A percentile compares a stretch with the other conserved stretches of the same genome.
phyloP scores from a whole-genome alignment of 2,888 invertebrate species.

The Hyalella azteca region DNA sequence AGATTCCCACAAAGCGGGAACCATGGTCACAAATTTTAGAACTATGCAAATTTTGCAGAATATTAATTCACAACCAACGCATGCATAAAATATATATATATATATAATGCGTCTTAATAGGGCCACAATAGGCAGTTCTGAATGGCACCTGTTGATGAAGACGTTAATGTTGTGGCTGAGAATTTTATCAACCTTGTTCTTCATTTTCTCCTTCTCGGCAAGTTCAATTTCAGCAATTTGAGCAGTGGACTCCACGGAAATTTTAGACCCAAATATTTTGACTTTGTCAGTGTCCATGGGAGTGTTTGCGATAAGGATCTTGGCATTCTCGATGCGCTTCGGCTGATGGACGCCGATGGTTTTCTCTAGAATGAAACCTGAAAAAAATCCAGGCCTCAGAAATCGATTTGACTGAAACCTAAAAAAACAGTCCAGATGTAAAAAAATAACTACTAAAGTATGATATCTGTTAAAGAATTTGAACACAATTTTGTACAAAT shows the following conservation, averaged over 20 bases:
- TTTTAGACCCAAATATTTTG: conserved; percentile 95
- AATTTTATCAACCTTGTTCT: conserved; percentile 97
- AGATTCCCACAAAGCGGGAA: no score
- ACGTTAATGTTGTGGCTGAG: conserved; percentile 93
- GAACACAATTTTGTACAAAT: no score
- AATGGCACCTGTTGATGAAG: conserved; percentile 84
- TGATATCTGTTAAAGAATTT: no score
- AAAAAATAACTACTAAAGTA: no score
- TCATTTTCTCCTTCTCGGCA: conserved; percentile 99
- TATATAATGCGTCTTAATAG: background rate
- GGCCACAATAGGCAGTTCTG: background rate
- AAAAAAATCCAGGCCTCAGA: no score
- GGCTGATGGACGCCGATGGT: conserved; percentile 98
- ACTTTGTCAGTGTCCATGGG: conserved; percentile 99
- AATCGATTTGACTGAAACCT: no score
- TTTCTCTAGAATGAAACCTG: conserved; percentile 90
- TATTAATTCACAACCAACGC: no score
- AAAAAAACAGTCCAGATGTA: no score
- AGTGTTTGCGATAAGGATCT: conserved; percentile 97
- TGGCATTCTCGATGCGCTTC: conserved; percentile 91
- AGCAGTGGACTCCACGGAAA: conserved; percentile 88
- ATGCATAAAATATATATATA: background rate
- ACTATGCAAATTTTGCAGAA: no score
- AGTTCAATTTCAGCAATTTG: conserved; percentile 95
- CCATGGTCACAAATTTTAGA: no score